Conservation (phyloP, 1,140 invertebrate species). For the Cherax quadricarinatus region DNA sequence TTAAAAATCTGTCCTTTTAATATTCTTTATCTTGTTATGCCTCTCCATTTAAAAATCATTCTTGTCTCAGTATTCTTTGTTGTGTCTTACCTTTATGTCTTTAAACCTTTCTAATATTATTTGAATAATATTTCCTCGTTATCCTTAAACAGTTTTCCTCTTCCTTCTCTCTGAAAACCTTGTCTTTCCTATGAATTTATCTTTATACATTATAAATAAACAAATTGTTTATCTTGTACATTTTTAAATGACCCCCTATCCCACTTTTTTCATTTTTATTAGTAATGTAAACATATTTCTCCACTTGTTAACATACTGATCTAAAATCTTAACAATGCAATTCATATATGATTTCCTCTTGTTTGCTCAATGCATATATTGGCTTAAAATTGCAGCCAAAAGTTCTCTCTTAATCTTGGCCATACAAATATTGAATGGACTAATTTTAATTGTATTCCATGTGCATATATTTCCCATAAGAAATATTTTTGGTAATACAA, state of each 20-base stretch:
- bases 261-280: neutral
- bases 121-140: no score
- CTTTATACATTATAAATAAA: neutral
- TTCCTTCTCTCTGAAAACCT: neutral
- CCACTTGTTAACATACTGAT: neutral
- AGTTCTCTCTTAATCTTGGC: neutral
- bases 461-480: neutral
- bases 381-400: neutral
- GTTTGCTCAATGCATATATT: neutral
- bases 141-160: neutral
- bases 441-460: neutral
- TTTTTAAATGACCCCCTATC: neutral
- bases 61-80: no score
- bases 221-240: neutral
- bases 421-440: neutral
- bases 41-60: no score
- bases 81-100: no score
- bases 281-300: neutral
- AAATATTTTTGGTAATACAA: neutral
- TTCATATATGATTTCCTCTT: neutral
- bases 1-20: no score
- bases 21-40: no score
- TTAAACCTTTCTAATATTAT: no score
- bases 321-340: neutral
- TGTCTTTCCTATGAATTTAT: neutral